A percentile compares a stretch with the other conserved stretches of the same genome.
Evolutionary conservation across 2,888 invertebrate species (phyloP).

Genomic region (Drosophila subsilvestris): DNA sequence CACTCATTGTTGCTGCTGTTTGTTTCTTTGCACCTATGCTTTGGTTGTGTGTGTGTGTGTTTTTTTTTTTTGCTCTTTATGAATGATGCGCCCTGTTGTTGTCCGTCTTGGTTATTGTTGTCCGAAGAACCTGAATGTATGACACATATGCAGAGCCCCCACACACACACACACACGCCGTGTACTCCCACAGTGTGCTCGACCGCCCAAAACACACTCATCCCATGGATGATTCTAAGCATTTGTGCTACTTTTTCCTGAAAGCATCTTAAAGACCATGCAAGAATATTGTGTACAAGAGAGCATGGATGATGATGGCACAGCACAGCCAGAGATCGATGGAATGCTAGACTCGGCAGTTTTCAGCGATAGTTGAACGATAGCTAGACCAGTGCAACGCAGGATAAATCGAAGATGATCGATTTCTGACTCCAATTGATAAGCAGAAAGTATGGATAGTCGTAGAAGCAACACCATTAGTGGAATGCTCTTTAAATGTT

Average conservation of each 20-base stretch:
- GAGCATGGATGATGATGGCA: conserved; percentile 3
- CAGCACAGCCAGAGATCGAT: too few relatives aligned
- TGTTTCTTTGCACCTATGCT: conserved; percentile 53
- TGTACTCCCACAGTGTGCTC: too few relatives aligned
- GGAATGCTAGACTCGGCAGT: background rate
- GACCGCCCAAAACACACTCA: conserved; percentile 7
- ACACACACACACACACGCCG: background rate
- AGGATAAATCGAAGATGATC: background rate
- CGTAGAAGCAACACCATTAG: too few relatives aligned
- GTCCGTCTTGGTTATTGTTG: conserved; percentile 68
- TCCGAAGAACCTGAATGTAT: conserved; percentile 66
- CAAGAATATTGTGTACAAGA: background rate
- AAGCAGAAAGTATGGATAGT: background rate
- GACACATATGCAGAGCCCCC: conserved; percentile 67
- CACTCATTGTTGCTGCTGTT: conserved; percentile 37
- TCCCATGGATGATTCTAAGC: conserved; percentile 15
- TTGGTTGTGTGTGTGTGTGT: conserved; percentile 3
- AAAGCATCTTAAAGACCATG: conserved; percentile 23
- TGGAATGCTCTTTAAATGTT: too few relatives aligned
- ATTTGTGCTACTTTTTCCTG: conserved; percentile 39
- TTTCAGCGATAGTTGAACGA: background rate
- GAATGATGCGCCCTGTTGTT: conserved; percentile 53
- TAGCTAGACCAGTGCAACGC: too few relatives aligned
- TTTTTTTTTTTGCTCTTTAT: conserved; percentile 48
- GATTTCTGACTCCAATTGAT: background rate